Percentiles rank a stretch among this genome's conserved stretches.
These are phyloP conservation scores for Hephaestus fuliginosus DNA, from an alignment of 2,797 vertebrate species.

Conservation along the genomic window DNA sequence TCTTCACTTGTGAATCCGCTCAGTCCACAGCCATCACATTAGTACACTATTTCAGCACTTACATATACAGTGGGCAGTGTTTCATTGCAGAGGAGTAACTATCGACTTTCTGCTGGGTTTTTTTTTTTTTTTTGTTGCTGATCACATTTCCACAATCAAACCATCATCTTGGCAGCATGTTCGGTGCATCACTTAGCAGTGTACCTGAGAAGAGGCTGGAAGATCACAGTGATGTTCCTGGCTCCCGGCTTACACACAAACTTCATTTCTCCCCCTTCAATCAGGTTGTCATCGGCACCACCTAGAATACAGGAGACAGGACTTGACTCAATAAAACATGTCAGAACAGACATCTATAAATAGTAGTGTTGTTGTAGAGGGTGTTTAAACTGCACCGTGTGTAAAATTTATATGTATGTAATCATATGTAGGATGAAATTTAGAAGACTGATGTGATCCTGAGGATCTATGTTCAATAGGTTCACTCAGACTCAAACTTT, in stretches of 20 bases:
- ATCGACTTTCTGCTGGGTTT: background rate
- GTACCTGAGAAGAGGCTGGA: constrained; percentile 97
- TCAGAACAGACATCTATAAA: background rate
- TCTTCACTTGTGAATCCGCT: constrained; percentile 6
- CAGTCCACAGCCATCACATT: background rate
- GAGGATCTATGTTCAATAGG: background rate
- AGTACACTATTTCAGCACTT: constrained; percentile 11
- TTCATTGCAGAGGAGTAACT: background rate
- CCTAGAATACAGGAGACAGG: constrained; percentile 81
- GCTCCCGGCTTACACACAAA: constrained; percentile 99
- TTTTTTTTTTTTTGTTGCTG: constrained; percentile 1
- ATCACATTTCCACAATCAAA: constrained; percentile 1
- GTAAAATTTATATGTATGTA: background rate
- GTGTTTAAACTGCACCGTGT: background rate
- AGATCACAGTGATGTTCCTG: constrained; percentile 97
- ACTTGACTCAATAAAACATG: background rate
- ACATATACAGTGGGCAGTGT: background rate
- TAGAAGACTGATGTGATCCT: background rate
- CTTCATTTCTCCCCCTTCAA: constrained; percentile 97
- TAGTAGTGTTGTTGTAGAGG: background rate
- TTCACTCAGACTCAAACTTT: background rate
- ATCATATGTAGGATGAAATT: background rate
- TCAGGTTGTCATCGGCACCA: constrained; percentile 97
- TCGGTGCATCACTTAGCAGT: background rate
- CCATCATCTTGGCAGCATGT: background rate